Base-by-base conservation (phyloP, 2,888 invertebrate species). In the Gymnocheta viridis region DNA sequence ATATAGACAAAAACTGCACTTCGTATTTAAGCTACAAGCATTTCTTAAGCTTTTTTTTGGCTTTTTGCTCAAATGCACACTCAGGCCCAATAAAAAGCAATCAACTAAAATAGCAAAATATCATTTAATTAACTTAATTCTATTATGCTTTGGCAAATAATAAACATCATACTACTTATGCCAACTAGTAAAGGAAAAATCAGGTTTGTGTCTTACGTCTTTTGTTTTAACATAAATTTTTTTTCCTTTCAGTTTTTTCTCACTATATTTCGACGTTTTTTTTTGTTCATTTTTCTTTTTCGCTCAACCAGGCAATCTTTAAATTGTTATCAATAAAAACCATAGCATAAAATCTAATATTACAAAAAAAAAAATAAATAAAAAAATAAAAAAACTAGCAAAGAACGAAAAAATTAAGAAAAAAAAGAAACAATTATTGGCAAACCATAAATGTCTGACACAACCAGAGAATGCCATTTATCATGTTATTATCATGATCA, bases 391-490 rank as follows among this genome's bases (percentile, higher is more conserved):
- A 27, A 44, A 19, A n/a, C n/a, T 24, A 9, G 24, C 32, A 35
- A 60, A 6, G 27, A 44, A 54, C 5, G 10, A 19, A 41, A 62
- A 51, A 35, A 19, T 17, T 38, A 70, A 22, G 29, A 62, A 47
- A 60, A 44, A 70, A 22, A 38, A 62, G 60, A 77, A 67, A 84
- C 84, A 84, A 84, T 84, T 84, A 84, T 84, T 84, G 84, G 81
- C 84, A 69, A 84, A 84, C 84, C 84, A 84, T 84, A 84, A 84
- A 84, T 84, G 84, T 84, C 84, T 77, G 81, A 84, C 84, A 84
- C 77, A 78, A 84, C 81, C 72, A 72, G 84, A 77, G 81, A 84
- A 84, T 84, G 84, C 84, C 84, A 84, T 84, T 81, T 84, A 78
- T 78, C 78, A 82, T 73, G 66, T 73, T 78, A 82, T 82, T 79